phyloP scores from a whole-genome alignment of 1,140 invertebrate genomes.

The Drosophila lini region DNA sequence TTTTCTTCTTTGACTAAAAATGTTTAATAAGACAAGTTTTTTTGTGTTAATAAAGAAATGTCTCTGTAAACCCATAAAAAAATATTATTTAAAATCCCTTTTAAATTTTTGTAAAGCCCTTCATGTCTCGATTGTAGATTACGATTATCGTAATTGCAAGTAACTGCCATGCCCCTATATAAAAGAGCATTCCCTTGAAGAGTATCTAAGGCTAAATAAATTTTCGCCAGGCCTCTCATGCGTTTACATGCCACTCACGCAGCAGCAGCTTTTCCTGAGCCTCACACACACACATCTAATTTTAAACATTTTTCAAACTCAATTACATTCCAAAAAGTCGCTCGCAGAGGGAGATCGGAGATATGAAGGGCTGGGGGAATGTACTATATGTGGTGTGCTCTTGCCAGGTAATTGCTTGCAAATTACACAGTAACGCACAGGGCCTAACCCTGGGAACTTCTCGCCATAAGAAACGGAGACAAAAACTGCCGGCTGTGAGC shows the following conservation, averaged over 20 bases:
- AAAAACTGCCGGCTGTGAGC: constrained; percentile 16
- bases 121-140: neutral
- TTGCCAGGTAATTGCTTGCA: constrained; percentile 71
- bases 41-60: neutral
- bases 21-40: too few relatives aligned
- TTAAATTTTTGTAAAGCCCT: too few relatives aligned
- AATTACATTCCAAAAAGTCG: constrained; percentile 58
- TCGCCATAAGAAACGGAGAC: constrained; percentile 28
- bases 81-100: neutral
- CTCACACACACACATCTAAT: constrained; percentile 52
- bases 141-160: neutral
- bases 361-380: neutral
- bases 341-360: neutral
- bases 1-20: neutral
- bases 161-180: neutral
- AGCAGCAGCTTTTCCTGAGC: constrained; percentile 21
- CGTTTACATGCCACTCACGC: constrained; percentile 52
- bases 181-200: constrained; percentile 1
- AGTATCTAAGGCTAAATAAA: neutral
- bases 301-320: constrained; percentile 73
- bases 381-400: constrained; percentile 12
- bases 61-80: neutral
- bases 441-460: constrained; percentile 4
- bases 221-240: constrained; percentile 15
- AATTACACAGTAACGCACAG: constrained; percentile 57